Conservation (phyloP, 2,113 vertebrate species). For the Pangasianodon hypophthalmus region DNA sequence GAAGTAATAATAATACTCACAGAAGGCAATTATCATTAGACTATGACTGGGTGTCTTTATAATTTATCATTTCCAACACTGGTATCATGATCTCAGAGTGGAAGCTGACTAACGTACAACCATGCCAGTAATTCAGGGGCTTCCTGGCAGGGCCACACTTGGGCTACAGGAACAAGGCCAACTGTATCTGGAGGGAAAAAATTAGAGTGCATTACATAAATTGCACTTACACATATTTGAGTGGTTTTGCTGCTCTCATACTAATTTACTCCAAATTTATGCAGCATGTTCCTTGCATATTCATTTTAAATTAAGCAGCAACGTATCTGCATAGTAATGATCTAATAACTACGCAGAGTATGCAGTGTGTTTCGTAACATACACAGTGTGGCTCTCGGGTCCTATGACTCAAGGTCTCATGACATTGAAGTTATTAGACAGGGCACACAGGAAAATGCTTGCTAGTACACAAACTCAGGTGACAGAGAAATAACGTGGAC, state of each 20-base stretch:
- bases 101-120: background rate
- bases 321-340: background rate
- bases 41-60: slow-evolving; percentile 6
- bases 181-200: background rate
- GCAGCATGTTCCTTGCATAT: background rate
- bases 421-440: background rate
- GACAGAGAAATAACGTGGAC: background rate
- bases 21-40: slow-evolving; percentile 10
- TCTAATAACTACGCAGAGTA: background rate
- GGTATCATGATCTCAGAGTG: background rate
- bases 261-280: background rate
- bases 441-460: background rate
- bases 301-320: background rate
- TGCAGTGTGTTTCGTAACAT: background rate
- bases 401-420: background rate
- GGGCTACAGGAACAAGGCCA: slow-evolving; percentile 7
- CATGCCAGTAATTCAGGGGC: background rate
- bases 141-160: background rate
- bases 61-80: background rate
- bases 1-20: background rate
- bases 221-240: slow-evolving; percentile 14
- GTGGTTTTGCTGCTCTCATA: background rate
- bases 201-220: slow-evolving; percentile 18
- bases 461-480: background rate
- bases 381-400: background rate